A percentile compares a stretch with the other conserved stretches of the same genome.
Conservation (phyloP, 1,140 invertebrate species). For the Caerostris darwini region DNA sequence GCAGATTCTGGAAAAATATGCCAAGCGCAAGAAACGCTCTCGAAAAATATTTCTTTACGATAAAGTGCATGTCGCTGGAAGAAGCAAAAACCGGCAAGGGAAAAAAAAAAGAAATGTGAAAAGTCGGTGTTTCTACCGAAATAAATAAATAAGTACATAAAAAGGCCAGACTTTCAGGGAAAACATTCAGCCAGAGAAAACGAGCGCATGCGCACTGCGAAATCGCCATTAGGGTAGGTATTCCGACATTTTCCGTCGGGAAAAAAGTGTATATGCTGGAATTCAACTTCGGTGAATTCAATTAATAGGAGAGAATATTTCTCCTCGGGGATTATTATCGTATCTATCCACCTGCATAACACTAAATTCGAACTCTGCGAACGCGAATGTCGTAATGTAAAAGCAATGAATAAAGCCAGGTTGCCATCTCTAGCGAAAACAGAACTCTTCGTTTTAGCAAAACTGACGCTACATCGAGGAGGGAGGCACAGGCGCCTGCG, state of each 20-base stretch:
- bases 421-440: constrained; percentile 17
- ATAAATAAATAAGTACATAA: not conserved
- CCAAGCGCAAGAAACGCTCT: not conserved
- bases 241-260: not conserved
- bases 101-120: not conserved
- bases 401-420: constrained; percentile 33
- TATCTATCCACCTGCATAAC: constrained; percentile 41
- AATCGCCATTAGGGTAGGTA: not conserved
- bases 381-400: constrained; percentile 39
- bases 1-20: not conserved
- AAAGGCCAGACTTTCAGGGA: not conserved
- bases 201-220: constrained; percentile 2
- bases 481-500: constrained; percentile 27
- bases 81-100: not conserved
- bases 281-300: constrained; percentile 40
- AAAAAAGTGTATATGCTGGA: not conserved
- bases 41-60: not conserved
- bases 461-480: constrained; percentile 30
- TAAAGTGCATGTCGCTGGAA: not conserved
- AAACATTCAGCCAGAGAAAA: not conserved
- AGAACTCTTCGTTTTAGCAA: constrained; percentile 48
- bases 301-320: constrained; percentile 44
- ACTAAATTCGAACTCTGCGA: not conserved
- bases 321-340: constrained; percentile 43
- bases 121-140: not conserved